Evolutionary conservation across 2,888 invertebrate genomes (phyloP).

Genomic region (Xanthorhoe designata): DNA sequence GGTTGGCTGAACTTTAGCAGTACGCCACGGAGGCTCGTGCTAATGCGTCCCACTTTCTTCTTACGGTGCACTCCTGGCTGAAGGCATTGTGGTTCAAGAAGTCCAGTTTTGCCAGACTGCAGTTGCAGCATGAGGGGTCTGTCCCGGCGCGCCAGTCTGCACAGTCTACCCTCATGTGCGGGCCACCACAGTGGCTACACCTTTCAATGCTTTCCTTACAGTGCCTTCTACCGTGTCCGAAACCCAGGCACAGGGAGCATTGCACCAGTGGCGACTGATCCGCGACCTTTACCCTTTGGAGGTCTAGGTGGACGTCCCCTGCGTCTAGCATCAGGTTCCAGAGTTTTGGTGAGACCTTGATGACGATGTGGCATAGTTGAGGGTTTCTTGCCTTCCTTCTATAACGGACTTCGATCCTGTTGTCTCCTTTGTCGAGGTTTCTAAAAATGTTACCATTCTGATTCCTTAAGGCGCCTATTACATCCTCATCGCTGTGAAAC

Average conservation of each 20-base stretch:
- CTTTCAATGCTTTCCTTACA: conserved; percentile 1
- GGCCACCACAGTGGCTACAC: conserved; percentile 27
- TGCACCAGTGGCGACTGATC: conserved; percentile 6
- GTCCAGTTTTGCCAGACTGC: neutral
- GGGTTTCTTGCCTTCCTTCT: conserved; percentile 2
- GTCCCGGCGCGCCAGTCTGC: conserved; percentile 4
- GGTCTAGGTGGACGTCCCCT: neutral
- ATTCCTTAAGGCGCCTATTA: conserved; percentile 6
- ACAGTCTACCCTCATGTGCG: conserved; percentile 15
- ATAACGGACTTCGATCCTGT: neutral
- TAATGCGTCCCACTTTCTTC: neutral
- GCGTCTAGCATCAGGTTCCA: neutral
- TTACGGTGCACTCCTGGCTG: neutral
- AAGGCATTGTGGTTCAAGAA: neutral
- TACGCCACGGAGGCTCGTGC: neutral
- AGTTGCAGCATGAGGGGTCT: conserved; percentile 10
- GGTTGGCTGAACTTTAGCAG: neutral
- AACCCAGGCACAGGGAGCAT: neutral
- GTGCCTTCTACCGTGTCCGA: neutral
- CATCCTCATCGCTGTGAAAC: conserved; percentile 16
- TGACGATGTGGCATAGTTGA: neutral
- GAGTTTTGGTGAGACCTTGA: neutral
- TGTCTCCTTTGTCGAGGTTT: neutral
- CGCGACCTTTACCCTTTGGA: conserved; percentile 1
- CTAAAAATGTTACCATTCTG: conserved; percentile 3